These are phyloP conservation scores for Acanthosepion pharaonis DNA, from an alignment of 2,888 invertebrate genomes.

Conservation along the genomic window DNA sequence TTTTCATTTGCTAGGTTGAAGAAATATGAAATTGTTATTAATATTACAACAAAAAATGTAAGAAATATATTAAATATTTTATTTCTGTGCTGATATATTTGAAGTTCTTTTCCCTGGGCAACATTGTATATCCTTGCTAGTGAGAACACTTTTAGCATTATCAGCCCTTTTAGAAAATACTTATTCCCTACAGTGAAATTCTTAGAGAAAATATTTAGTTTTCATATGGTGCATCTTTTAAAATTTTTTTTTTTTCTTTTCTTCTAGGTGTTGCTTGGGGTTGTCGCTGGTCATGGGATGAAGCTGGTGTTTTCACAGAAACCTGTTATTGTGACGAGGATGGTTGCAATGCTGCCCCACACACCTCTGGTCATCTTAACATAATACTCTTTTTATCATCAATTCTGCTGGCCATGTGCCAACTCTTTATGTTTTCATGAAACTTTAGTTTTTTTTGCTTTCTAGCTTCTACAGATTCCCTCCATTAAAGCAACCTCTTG, in stretches of 20 bases:
- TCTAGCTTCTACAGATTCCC: background rate
- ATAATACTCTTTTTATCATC: background rate
- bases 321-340: slow-evolving; percentile 96
- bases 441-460: background rate
- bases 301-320: slow-evolving; percentile 96
- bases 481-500: background rate
- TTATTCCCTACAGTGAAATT: no score
- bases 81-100: no score
- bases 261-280: slow-evolving; percentile 95
- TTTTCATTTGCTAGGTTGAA: no score
- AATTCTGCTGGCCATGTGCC: background rate
- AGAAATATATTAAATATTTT: no score
- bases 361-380: background rate
- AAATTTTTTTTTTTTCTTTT: slow-evolving; percentile 45
- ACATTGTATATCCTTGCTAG: no score
- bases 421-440: background rate
- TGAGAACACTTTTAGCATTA: no score
- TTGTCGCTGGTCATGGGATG: slow-evolving; percentile 94
- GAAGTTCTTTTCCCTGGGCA: no score
- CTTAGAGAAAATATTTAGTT: no score
- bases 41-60: no score
- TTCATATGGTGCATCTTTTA: no score
- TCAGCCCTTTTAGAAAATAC: no score
- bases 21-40: no score
- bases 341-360: slow-evolving; percentile 82